Percentiles rank a stretch among this genome's conserved stretches.
These are phyloP conservation scores for Cyphomyrmex costatus DNA, from an alignment of 1,140 invertebrate species.

Conservation along the genomic window DNA sequence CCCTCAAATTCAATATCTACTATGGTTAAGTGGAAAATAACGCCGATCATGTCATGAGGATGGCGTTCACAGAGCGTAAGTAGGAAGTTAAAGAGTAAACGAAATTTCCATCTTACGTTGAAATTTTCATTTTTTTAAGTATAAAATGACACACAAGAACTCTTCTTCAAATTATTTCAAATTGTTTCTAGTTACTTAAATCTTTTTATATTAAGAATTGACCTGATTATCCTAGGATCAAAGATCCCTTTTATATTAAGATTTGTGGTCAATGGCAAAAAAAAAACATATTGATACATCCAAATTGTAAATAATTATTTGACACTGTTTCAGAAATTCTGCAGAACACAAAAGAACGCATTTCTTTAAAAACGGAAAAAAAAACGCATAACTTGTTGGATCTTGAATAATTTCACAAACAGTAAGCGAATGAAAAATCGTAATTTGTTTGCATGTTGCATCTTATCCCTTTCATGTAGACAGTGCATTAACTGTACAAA, in stretches of 20 bases:
- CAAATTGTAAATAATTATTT: neutral
- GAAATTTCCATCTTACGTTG: constrained; percentile 9
- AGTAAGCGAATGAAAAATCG: neutral
- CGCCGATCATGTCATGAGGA: constrained; percentile 28
- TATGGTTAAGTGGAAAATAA: constrained; percentile 70
- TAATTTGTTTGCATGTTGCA: neutral
- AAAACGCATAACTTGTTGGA: neutral
- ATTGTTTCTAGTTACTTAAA: neutral
- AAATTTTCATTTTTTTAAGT: neutral
- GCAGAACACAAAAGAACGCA: neutral
- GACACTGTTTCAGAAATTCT: neutral
- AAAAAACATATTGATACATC: neutral
- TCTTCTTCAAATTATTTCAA: neutral
- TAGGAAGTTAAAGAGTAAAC: constrained; percentile 26
- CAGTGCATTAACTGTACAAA: constrained; percentile 23
- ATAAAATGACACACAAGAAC: neutral
- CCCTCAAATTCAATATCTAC: constrained; percentile 66
- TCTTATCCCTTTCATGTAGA: neutral
- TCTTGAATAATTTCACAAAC: neutral
- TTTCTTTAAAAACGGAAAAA: neutral
- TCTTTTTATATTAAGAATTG: neutral
- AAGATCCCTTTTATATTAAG: neutral
- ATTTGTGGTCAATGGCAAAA: neutral
- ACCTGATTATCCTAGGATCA: neutral
- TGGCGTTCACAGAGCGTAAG: neutral